phyloP scores from a whole-genome alignment of 1,140 invertebrate species.

The Spodoptera litura region DNA sequence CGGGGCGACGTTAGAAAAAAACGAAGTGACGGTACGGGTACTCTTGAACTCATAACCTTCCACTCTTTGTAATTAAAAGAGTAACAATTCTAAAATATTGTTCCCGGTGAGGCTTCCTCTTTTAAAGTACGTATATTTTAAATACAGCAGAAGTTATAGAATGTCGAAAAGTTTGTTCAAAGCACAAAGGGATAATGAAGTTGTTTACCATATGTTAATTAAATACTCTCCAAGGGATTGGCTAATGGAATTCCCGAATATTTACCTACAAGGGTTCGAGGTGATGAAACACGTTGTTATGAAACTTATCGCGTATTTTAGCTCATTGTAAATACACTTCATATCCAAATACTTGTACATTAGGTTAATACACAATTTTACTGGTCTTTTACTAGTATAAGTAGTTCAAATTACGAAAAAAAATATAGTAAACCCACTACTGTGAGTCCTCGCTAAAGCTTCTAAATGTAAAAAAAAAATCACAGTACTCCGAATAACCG shows the following conservation, averaged over 20 bases:
- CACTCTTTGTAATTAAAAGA: constrained; percentile 24
- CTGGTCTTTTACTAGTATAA: too few species aligned
- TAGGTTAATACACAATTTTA: too few species aligned
- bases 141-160: constrained; percentile 42
- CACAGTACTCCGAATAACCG: too few species aligned
- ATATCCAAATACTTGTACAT: not conserved
- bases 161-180: constrained; percentile 50
- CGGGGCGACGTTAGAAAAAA: constrained; percentile 25
- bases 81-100: constrained; percentile 11
- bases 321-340: not conserved
- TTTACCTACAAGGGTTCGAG: constrained; percentile 57
- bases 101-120: not conserved
- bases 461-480: too few species aligned
- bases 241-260: constrained; percentile 68
- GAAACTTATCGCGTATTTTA: constrained; percentile 31
- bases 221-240: constrained; percentile 67
- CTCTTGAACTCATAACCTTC: constrained; percentile 27
- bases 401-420: too few species aligned
- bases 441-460: too few species aligned
- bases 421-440: too few species aligned
- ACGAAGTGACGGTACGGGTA: constrained; percentile 2
- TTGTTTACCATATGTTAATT: constrained; percentile 72
- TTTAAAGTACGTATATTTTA: constrained; percentile 33
- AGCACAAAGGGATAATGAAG: constrained; percentile 66
- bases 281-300: constrained; percentile 43